Evolutionary conservation across 2,113 vertebrate species (phyloP), one percentile per base, ranked within the genome.

Genomic region (Mohoua ochrocephala): DNA sequence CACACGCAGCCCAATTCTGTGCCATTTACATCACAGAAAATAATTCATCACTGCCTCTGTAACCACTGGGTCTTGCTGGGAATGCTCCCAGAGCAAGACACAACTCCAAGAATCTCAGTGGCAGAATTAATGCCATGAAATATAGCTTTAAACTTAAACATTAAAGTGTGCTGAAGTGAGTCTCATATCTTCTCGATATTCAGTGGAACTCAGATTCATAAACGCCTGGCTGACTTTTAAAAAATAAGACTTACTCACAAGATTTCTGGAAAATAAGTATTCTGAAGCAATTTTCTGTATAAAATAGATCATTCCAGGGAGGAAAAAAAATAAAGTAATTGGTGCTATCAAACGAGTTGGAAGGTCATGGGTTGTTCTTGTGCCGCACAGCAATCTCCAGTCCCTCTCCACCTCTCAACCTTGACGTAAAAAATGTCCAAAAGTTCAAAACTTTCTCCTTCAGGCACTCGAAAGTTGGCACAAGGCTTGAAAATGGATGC

Each of bases 191-290:
- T 87, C 88, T 84, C 82, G 85, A 44, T 89, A 92, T 71, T 89
- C 88, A 86, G 22, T 60, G 56, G 50, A 91, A 70, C 22, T 71
- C 47, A 45, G 33, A 10, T 65, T 44, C 28, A 50, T 86, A 96
- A 94, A 88, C 82, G 73, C 56, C 64, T 88, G 49, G 31, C 83
- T 95, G 71, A 80, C 87, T 95, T 95, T 84, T 89, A 49, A 94
- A 60, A 79, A 78, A 82, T 64, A 44, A 56, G 44, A 56, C 47
- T 74, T 90, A 33, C 39, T 75, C 47, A 93, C 18, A 81, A 74
- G 56, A 52, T 87, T 89, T 89, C 84, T 68, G 50, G 64, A 94
- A 94, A 95, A 80, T 90, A 73, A 61, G 33, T 63, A 73, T 76
- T 69, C 70, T 59, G 73, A 83, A 92, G 44, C 59, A 77, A 65